Percentiles rank a stretch among this genome's conserved stretches.
These are phyloP conservation scores for Phodopus roborovskii DNA, from an alignment of 2,113 vertebrate species.

Conservation along the genomic window DNA sequence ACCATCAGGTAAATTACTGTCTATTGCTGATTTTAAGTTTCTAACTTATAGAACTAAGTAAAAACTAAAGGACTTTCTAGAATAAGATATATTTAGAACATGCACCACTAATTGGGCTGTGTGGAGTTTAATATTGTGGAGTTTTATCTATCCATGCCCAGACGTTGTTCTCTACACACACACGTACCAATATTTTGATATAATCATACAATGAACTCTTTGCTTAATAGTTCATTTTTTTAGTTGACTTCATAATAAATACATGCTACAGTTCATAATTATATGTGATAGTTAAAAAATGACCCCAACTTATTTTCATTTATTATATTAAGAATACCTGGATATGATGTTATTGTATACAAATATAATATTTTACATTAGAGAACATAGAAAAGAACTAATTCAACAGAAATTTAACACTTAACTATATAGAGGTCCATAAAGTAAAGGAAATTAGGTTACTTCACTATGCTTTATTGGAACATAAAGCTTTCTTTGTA, in stretches of 20 bases:
- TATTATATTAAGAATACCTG: neutral
- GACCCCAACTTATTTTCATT: neutral
- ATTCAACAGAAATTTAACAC: neutral
- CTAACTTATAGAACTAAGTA: neutral
- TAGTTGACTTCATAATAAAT: neutral
- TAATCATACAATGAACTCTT: neutral
- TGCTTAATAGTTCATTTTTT: neutral
- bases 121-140: neutral
- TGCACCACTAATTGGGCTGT: neutral
- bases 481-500: neutral
- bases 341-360: neutral
- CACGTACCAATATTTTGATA: neutral
- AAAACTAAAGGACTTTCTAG: neutral
- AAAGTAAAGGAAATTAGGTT: conserved; percentile 1
- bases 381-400: neutral
- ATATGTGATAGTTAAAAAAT: neutral
- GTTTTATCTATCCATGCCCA: neutral
- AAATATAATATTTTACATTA: neutral
- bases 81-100: neutral
- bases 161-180: neutral
- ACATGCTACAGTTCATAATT: neutral
- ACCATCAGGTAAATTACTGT: neutral
- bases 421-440: neutral
- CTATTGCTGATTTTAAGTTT: conserved; percentile 20
- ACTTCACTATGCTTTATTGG: neutral